Percentiles rank a stretch among this genome's conserved stretches.
Conservation (phyloP, 2,797 vertebrate species). For the Pogonophryne albipinna region DNA sequence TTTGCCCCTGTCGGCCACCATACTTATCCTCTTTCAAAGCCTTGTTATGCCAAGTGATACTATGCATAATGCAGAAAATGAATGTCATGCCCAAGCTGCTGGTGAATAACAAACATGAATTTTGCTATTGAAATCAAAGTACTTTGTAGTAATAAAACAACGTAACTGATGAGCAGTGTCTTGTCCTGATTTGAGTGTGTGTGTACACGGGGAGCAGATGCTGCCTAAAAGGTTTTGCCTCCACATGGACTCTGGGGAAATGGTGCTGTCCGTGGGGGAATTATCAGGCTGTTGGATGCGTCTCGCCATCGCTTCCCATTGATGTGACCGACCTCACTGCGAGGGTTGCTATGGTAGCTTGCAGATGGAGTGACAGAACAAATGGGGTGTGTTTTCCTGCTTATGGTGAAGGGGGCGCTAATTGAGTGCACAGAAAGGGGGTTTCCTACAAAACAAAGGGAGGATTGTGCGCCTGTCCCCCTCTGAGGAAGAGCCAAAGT, state of each 20-base stretch:
- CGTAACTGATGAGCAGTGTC: not conserved
- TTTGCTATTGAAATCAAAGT: constrained; percentile 1
- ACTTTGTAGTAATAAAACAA: constrained; percentile 49
- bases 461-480: constrained; percentile 69
- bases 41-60: constrained; percentile 18
- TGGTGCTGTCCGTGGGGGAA: constrained; percentile 42
- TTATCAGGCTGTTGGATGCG: constrained; percentile 59
- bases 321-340: constrained; percentile 65
- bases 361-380: constrained; percentile 79
- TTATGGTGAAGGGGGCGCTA: constrained; percentile 74
- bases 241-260: constrained; percentile 51
- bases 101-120: not conserved
- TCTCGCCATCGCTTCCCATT: constrained; percentile 60
- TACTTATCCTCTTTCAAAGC: not conserved
- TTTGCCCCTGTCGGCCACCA: too few relatives aligned
- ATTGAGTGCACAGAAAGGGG: constrained; percentile 74
- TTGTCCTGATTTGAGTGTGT: constrained; percentile 20
- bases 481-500: constrained; percentile 31
- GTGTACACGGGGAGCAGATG: constrained; percentile 43
- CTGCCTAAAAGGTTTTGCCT: constrained; percentile 34
- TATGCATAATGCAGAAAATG: constrained; percentile 19
- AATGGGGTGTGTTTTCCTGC: constrained; percentile 76
- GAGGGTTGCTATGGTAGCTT: constrained; percentile 81
- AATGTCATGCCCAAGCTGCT: constrained; percentile 34
- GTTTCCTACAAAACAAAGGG: constrained; percentile 71